Base-by-base conservation (phyloP, 2,113 vertebrate species). In the Steatornis caripensis region DNA sequence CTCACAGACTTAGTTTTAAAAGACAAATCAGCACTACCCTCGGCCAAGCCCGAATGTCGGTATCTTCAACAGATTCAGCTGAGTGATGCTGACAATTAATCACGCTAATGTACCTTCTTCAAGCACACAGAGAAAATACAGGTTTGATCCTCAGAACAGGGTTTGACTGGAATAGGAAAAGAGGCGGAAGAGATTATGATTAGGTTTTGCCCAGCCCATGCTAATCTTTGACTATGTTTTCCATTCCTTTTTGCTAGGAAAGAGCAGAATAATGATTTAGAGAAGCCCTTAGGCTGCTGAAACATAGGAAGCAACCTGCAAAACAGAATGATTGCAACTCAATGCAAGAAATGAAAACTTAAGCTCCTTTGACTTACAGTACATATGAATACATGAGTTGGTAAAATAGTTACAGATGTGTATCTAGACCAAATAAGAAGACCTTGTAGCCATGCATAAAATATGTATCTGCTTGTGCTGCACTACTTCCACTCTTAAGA, bases 321-420 rank as follows among this genome's bases (percentile, higher is more conserved):
- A 84, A 97, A 78, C 30, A 81, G 45, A 92, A 49, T 1, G 64
- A 91, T 70, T 74, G 51, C n/a, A 53, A 43, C 1, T 37, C 76
- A 80, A 0, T 55, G 70, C 39, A 84, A 92, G 77, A 82, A 95
- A 51, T 60, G 81, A 96, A 94, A 96, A 78, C 74, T 78, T 95
- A 94, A 96, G 81, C 93, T 90, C 72, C 92, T 94, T 87, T 84
- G 79, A 87, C 69, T 96, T 90, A 75, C 30, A 21, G 61, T 36
- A 64, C 62, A 81, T 84, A 93, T 81, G 76, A 93, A 88, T 89
- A 91, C 45, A 72, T 48, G 49, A 87, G 65, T 76, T 57, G 69
- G 86, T 82, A 92, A 97, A 97, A 93, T 11, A 87, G 83, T 93
- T 95, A 90, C 94, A 95, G 92, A 96, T 93, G 89, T 87, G 87